These are phyloP conservation scores for Sternarchorhynchus goeldii DNA, from an alignment of 2,797 vertebrate species.

Conservation along the genomic window DNA sequence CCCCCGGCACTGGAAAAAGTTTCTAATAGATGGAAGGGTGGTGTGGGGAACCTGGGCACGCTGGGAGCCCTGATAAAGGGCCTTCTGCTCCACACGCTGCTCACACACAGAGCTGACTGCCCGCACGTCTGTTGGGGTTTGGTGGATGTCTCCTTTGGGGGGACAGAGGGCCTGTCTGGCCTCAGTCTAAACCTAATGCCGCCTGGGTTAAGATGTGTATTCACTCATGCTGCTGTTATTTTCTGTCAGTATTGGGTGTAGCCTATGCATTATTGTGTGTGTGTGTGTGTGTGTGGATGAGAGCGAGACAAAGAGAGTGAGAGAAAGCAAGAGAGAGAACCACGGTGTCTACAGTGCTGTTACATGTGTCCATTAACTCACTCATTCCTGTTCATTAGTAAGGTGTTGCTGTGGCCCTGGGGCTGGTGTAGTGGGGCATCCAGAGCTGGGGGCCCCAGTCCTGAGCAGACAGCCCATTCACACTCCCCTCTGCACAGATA, in stretches of 20 bases:
- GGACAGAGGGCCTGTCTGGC: too few relatives aligned
- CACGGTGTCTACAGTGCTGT: background rate
- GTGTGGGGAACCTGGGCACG: constrained; percentile 8
- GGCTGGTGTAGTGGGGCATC: constrained; percentile 39
- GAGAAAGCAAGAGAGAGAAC: background rate
- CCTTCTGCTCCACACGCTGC: background rate
- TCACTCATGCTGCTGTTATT: background rate
- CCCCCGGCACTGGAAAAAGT: constrained; percentile 51
- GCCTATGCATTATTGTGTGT: too few relatives aligned
- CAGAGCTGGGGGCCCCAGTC: constrained; percentile 40
- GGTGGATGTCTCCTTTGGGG: too few relatives aligned
- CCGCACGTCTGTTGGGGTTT: background rate
- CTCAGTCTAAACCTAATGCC: too few relatives aligned
- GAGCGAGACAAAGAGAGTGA: too few relatives aligned
- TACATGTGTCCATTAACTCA: constrained; percentile 7
- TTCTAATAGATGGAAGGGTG: constrained; percentile 30
- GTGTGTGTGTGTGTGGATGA: background rate
- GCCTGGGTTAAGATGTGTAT: background rate
- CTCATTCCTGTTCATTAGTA: constrained; percentile 36
- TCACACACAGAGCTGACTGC: constrained; percentile 8
- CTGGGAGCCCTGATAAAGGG: constrained; percentile 31
- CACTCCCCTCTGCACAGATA: constrained; percentile 35
- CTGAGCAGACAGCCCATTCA: constrained; percentile 41
- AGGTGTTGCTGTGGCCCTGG: constrained; percentile 49
- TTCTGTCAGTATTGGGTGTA: too few relatives aligned